Base-by-base conservation (phyloP, 2,113 vertebrate species). In the Nesogale talazaci region DNA sequence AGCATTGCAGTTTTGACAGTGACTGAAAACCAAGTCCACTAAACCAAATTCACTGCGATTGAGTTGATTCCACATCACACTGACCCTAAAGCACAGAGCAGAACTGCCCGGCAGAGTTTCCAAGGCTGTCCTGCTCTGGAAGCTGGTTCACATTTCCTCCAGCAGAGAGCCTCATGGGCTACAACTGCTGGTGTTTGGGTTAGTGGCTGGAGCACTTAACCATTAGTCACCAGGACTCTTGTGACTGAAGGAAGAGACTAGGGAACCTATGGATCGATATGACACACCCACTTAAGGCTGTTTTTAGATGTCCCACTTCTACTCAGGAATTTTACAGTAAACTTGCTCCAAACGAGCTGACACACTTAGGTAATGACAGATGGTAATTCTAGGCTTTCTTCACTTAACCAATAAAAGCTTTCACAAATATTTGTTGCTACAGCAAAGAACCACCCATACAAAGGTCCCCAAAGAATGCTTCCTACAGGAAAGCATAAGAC, bases 351-450 rank as follows among this genome's bases (percentile, higher is more conserved):
- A 92, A 67, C 67, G 56, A 86, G 12, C 1, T 38, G 14, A 61
- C 11, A 31, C 2, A 72, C 3, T 63, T 38, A 78, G 90, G 29
- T 7, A 1, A 34, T 36, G 46, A 11, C 46, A 85, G n/a, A 69
- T 29, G 3, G 65, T 40, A 89, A 83, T 69, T 36, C 2, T 69
- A 76, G n/a, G 34, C 22, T 86, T 89, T 78, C 59, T 67, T 59
- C 29, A 74, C 15, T 25, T 83, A 93, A 65, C 10, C 79, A 81
- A 34, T 31, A 61, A 95, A 92, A 87, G 77, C 56, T 61, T 94
- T 89, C 72, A 84, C 46, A 91, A 92, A 57, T 29, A 52, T 20
- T 69, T 1, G 0, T 0, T 92, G 85, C 40, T 67, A 69, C 17
- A 27, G 78, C 27, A 86, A 75, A 10, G 29, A 52, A 74, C 80